Base-by-base conservation (phyloP, 2,888 invertebrate species). In the Megamerina dolium region DNA sequence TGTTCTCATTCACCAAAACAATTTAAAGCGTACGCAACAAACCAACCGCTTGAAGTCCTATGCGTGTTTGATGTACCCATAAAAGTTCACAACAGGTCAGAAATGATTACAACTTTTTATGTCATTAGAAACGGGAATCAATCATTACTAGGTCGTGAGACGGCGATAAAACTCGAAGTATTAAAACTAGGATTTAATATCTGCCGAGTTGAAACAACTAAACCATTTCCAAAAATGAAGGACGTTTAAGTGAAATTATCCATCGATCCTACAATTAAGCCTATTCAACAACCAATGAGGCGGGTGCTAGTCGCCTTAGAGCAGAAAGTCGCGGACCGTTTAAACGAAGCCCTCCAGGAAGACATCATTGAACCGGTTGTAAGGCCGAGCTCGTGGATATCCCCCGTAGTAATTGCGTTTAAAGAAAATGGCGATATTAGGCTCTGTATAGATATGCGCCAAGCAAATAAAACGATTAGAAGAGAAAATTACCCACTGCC, bases 241-340 rank as follows among this genome's bases (percentile, higher is more conserved):
- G 47, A 57, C 37, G 45, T 61, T 18, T 10, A 42, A 29, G 26
- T 46, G 56, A 47, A 42, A 10, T 38, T 46, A 33, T 27, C 43
- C 26, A 41, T 47, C 26, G 46, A 46, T 31, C 12, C 37, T 4
- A 46, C 36, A 20, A 34, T 50, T 18, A 56, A 49, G 21, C 61
- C 65, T 20, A 53, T 64, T 20, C 46, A 48, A 18, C 64, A 65
- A 47, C 60, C 59, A 20, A 47, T 59, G 23, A 47, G 64, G 37
- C 43, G 61, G 34, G 42, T 60, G 19, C 63, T 64, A n/a, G 52
- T 60, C 33, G 56, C 63, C 5, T 34, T 68, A 5, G 52, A 53
- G 33, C 48, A 43, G 9, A 44, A 34, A 17, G 52, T 51, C 2
- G 19, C 38, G 3, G 31, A 34, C 9, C 35, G 40, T 43, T 19